Base-by-base conservation (phyloP, 2,888 invertebrate genomes). In the Trachelus iudaicus region DNA sequence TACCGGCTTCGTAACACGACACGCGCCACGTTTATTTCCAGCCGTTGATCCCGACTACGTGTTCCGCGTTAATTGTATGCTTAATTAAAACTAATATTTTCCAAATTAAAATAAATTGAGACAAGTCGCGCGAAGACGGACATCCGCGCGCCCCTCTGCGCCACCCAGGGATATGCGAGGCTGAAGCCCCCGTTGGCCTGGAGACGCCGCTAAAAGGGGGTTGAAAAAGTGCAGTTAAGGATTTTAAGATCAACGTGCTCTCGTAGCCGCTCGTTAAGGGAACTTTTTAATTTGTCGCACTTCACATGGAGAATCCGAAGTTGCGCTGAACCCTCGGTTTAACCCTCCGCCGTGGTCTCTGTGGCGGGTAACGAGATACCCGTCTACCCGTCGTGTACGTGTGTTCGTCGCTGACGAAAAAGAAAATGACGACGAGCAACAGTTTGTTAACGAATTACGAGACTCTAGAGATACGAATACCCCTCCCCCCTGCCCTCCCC, bases 71-170 rank as follows among this genome's bases (percentile, higher is more conserved):
- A 85, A 85, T 85, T 82, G 80, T 77, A 77, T 74, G 74, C 75
- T 81, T 86, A 85, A 87, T 87, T 87, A 86, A 85, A 85, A 85
- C 81, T 85, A 85, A 84, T 85, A 81, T 82, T 79, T 79, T 75
- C 76, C 73, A 80, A 85, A 87, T 86, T 86, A 83, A 84, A 87
- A 83, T 81, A 84, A 85, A 85, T 85, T 80, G 82, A 81, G 79
- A 56, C 78, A 75, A 71, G 34, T 34, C 71, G 31, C 71, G 31
- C 23, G 56, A 9, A 9, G 56, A 34, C 31, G 1, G 71, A 31
- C 71, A 31, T 12, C 71, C 71, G 0, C 71, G 71, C 31, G 71
- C 31, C n/a, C n/a, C n/a, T 6, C 6, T 34, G 3, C 71, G 2
- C 71, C 71, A 11, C 31, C 12, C 33, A 3, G 56, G 23, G 56